Evolutionary conservation across 2,888 invertebrate species (phyloP).

Genomic region (Eretmocerus hayati): DNA sequence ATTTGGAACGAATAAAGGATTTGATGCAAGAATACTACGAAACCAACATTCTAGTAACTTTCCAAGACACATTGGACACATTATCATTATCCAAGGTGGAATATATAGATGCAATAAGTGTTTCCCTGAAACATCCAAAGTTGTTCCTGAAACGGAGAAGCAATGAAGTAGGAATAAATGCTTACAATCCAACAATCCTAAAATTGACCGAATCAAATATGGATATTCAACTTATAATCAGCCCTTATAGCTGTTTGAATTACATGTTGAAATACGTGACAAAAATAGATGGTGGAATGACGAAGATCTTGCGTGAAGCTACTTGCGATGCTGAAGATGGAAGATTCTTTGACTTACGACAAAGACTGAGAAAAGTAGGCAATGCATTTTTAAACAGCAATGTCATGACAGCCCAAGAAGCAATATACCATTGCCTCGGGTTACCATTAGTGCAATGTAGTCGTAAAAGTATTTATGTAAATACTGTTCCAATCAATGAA

Average conservation of each 20-base stretch:
- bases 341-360: conserved; percentile 9
- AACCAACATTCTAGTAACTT: background rate
- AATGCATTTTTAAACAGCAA: conserved; percentile 24
- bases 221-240: conserved; percentile 7
- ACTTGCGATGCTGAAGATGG: conserved; percentile 17
- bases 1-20: conserved; percentile 7
- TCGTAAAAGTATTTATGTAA: conserved; percentile 13
- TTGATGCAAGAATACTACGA: conserved; percentile 3
- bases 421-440: conserved; percentile 17
- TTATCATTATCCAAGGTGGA: conserved; percentile 4
- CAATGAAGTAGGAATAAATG: conserved; percentile 10
- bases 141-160: conserved; percentile 7
- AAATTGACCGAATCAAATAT: conserved; percentile 8
- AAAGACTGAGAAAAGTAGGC: conserved; percentile 19
- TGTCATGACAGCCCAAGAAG: conserved; percentile 23
- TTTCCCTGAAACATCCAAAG: background rate
- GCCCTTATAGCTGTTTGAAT: conserved; percentile 1
- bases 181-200: conserved; percentile 9
- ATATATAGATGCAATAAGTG: conserved; percentile 1
- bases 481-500: conserved; percentile 6
- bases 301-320: conserved; percentile 12
- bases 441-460: conserved; percentile 19
- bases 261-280: conserved; percentile 10
- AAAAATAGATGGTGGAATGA: conserved; percentile 4
- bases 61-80: conserved; percentile 1